phyloP scores from a whole-genome alignment of 2,888 invertebrate species.

The Lasioglossum villosulum region DNA sequence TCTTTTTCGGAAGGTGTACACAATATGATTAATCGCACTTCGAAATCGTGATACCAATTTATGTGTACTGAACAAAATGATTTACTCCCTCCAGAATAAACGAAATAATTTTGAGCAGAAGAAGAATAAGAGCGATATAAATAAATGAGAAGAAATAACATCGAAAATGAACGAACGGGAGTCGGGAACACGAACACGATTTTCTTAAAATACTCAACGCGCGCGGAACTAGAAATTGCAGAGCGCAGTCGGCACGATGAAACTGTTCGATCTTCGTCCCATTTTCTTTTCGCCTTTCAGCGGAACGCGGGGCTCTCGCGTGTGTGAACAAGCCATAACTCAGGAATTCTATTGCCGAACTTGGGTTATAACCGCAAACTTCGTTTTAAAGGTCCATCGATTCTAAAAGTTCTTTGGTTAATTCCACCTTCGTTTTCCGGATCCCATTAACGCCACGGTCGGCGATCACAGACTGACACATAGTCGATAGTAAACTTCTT shows the following conservation, averaged over 20 bases:
- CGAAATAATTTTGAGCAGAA: not conserved
- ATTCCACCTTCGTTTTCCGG: slow-evolving; percentile 52
- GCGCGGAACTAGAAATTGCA: not conserved
- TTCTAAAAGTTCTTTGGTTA: slow-evolving; percentile 58
- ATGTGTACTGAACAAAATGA: not conserved
- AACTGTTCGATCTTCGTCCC: slow-evolving; percentile 36
- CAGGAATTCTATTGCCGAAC: slow-evolving; percentile 62
- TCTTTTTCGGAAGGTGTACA: not conserved
- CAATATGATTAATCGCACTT: not conserved
- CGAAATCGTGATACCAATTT: not conserved
- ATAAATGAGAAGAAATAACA: not conserved
- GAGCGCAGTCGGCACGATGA: slow-evolving; percentile 31
- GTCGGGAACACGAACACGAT: not conserved
- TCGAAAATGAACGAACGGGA: not conserved
- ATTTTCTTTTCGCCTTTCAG: slow-evolving; percentile 40
- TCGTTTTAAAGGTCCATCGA: slow-evolving; percentile 61
- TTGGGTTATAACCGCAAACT: slow-evolving; percentile 60
- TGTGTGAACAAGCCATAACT: slow-evolving; percentile 59
- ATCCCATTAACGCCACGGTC: slow-evolving; percentile 40
- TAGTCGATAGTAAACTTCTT: slow-evolving; percentile 18
- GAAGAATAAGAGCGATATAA: not conserved
- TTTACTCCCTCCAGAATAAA: not conserved
- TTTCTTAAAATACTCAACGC: not conserved
- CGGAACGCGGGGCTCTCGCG: slow-evolving; percentile 30
- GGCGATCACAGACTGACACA: slow-evolving; percentile 38